A percentile compares a stretch with the other conserved stretches of the same genome.
phyloP scores from a whole-genome alignment of 2,113 vertebrate genomes.

The Cyprinodon tularosa region DNA sequence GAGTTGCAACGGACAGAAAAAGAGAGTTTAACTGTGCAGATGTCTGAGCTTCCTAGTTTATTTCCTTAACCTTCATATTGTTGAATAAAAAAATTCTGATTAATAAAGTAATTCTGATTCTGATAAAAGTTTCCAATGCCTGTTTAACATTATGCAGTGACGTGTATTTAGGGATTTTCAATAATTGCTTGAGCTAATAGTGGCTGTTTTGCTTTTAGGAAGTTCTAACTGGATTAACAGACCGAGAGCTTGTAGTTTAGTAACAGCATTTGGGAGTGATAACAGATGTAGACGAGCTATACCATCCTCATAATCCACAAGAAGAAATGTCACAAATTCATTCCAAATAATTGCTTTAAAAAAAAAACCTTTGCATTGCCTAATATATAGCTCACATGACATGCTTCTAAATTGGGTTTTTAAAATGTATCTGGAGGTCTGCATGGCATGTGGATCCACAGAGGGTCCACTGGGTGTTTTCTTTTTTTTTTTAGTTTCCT shows the following conservation, averaged over 20 bases:
- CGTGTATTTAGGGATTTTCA: conserved; percentile 3
- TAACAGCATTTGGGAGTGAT: too few species aligned
- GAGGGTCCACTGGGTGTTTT: too few species aligned
- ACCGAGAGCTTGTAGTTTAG: background rate
- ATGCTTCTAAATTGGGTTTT: too few species aligned
- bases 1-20: conserved; percentile 55
- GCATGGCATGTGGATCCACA: too few species aligned
- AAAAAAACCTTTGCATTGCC: background rate
- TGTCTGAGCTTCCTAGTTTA: background rate
- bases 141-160: background rate
- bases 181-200: conserved; percentile 34
- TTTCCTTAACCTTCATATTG: background rate
- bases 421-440: too few species aligned
- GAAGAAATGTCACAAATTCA: background rate
- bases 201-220: conserved; percentile 33
- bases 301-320: background rate
- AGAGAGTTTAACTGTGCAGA: conserved; percentile 24
- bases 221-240: background rate
- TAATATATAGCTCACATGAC: background rate
- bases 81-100: background rate
- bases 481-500: too few species aligned
- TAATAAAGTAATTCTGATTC: too few species aligned
- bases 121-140: too few species aligned
- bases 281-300: background rate
- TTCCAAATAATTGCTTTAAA: background rate